Base-by-base conservation (phyloP, 2,888 invertebrate species). In the Calliphora vomitoria region DNA sequence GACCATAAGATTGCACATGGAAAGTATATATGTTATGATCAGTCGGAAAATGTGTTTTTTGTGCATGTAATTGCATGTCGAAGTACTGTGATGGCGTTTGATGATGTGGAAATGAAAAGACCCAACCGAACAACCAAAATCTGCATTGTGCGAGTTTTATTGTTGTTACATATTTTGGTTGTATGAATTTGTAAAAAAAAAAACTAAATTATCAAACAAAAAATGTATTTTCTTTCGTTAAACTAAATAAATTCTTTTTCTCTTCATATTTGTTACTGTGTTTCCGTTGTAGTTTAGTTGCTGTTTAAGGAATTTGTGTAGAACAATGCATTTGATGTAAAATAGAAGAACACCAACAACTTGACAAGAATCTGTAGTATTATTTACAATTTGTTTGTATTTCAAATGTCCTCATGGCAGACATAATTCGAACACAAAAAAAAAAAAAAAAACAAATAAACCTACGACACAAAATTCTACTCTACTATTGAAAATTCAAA, bases 381-480 rank as follows among this genome's bases (percentile, higher is more conserved):
- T 78, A 68, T 64, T 78, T 78, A 78, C 53, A 60, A 75, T 60
- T 75, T 75, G 38, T 68, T 78, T 78, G 53, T 55, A 55, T 68
- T 76, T 18, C 18, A 62, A 76, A 53, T 64, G 53, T 76, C 62
- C 78, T 68, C 11, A 25, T 66, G 78, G 11, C 66, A 78, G 64
- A 41, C 78, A 76, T 18, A 75, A 47, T 68, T 78, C 53, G 25
- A 11, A 25, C 10, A 47, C n/a, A 41, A 64, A 38, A n/a, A n/a
- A 38, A 41, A 64, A 38, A 8, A 35, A 38, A 35, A 35, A 15
- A 62, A 35, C n/a, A 15, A n/a, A 8, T 35, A 62, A 25, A n/a
- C 35, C n/a, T 55, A 10, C 55, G 10, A 20, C 31, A 60, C 60
- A 8, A 60, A 31, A 31, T 64, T 64, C n/a, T 11, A 38, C 64